Evolutionary conservation across 2,888 invertebrate genomes (phyloP).

Genomic region (Drosophila cognata): DNA sequence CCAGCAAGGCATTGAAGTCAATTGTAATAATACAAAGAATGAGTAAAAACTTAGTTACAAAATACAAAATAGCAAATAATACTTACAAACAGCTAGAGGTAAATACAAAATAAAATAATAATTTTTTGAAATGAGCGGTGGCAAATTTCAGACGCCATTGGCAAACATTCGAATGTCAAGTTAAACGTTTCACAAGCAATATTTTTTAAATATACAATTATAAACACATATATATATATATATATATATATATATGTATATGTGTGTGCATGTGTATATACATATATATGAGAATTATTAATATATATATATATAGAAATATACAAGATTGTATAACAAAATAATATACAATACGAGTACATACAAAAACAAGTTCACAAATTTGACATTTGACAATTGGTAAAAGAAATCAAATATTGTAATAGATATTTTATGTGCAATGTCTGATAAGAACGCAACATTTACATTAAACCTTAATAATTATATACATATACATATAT

Average conservation of each 20-base stretch:
- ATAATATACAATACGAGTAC: constrained; percentile 32
- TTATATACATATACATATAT: constrained; percentile 37
- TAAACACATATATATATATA: constrained; percentile 30
- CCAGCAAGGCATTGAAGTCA: constrained; percentile 57
- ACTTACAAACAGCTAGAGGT: constrained; percentile 30
- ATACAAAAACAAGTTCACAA: constrained; percentile 25
- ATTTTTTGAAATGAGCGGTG: constrained; percentile 30
- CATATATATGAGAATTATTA: constrained; percentile 29
- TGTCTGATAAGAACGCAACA: constrained; percentile 50
- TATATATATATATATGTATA: constrained; percentile 26
- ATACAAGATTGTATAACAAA: constrained; percentile 27
- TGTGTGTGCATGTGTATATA: constrained; percentile 35
- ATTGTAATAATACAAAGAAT: constrained; percentile 56
- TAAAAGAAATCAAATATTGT: constrained; percentile 41
- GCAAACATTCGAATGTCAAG: constrained; percentile 71
- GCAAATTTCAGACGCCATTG: constrained; percentile 26
- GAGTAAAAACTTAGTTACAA: constrained; percentile 19
- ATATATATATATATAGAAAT: constrained; percentile 21
- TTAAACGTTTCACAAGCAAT: constrained; percentile 79
- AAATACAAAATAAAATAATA: constrained; percentile 19
- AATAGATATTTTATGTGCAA: constrained; percentile 48
- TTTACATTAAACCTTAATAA: constrained; percentile 46
- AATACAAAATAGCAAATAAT: constrained; percentile 10
- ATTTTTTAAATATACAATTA: constrained; percentile 65
- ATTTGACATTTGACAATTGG: constrained; percentile 40